Conservation (phyloP, 2,888 invertebrate genomes). For the Odontocerum albicorne region DNA sequence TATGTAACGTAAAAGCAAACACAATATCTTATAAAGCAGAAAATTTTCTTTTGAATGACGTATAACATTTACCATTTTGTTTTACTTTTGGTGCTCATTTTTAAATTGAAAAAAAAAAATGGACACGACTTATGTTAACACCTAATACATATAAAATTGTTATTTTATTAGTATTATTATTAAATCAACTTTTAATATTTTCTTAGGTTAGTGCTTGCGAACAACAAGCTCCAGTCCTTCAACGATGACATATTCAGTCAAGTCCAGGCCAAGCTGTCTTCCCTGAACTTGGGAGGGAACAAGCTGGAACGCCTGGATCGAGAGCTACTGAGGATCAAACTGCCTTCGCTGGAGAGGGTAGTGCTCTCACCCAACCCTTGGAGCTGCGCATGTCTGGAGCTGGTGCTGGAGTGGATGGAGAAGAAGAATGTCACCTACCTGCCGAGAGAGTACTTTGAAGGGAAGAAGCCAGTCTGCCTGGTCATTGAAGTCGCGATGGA, state of each 20-base stretch:
- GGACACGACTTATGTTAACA: too few species aligned
- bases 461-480: conserved; percentile 19
- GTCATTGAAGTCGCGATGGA: too few species aligned
- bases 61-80: too few species aligned
- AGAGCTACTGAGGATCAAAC: background rate
- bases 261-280: conserved; percentile 5
- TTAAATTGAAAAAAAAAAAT: too few species aligned
- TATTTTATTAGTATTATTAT: background rate
- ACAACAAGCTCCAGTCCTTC: conserved; percentile 20
- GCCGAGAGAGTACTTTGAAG: conserved; percentile 21
- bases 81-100: background rate
- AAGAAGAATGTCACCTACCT: conserved; percentile 4
- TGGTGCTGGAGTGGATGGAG: conserved; percentile 9
- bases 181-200: background rate
- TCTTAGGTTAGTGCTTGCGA: conserved; percentile 19
- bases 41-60: too few species aligned
- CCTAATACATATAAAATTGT: too few species aligned
- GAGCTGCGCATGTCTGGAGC: conserved; percentile 25
- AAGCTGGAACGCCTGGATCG: conserved; percentile 8
- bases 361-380: conserved; percentile 28
- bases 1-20: too few species aligned
- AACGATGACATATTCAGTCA: conserved; percentile 16
- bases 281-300: conserved; percentile 18
- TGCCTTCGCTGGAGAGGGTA: conserved; percentile 10
- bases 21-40: too few species aligned